Base-by-base conservation (phyloP, 2,888 invertebrate species). In the Antitype chi region DNA sequence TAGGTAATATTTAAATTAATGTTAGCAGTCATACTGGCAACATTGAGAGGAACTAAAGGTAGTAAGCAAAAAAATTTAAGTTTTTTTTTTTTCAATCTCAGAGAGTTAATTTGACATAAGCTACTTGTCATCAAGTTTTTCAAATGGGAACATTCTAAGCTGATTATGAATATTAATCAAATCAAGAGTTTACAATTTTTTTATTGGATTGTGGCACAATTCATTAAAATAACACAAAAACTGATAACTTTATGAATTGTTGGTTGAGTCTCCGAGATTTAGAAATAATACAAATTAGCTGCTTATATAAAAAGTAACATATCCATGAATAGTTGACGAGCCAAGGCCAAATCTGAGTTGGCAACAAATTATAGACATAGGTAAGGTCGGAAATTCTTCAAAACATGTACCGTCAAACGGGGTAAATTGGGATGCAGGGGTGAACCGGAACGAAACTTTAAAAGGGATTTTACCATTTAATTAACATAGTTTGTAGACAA, bases 21-120 rank as follows among this genome's bases (percentile, higher is more conserved):
- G 76, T 76, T 53, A 84, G 32, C 81, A 85, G 81, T 84, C 43
- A 72, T 70, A 86, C 78, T 85, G 74, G 70, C 78, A 86, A 85
- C 78, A 84, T 72, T 76, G n/a, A 0, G 43, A 84, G 73, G 71
- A 86, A 86, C 77, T 70, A 67, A 83, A 74, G 3, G 20, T n/a
- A 63, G 5, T 53, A n/a, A 32, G 0, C 1, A 32, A 43, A 70
- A 60, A 53, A 25, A 11, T 11, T 6, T 11, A 3, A 13, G 3
- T 23, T 11, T 0, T 1, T 23, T n/a, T 28, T 74, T 74, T 43
- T 60, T 28, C 1, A n/a, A 72, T 32, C 9, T 59, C 5, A 9
- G 32, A 23, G 64, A 25, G 17, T 32, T n/a, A 60, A 53, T 32
- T 59, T 59, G 15, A 76, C 49, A 74, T 11, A 47, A 32, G 7